Conservation (phyloP, 2,888 invertebrate species). For the Andrena haemorrhoa region DNA sequence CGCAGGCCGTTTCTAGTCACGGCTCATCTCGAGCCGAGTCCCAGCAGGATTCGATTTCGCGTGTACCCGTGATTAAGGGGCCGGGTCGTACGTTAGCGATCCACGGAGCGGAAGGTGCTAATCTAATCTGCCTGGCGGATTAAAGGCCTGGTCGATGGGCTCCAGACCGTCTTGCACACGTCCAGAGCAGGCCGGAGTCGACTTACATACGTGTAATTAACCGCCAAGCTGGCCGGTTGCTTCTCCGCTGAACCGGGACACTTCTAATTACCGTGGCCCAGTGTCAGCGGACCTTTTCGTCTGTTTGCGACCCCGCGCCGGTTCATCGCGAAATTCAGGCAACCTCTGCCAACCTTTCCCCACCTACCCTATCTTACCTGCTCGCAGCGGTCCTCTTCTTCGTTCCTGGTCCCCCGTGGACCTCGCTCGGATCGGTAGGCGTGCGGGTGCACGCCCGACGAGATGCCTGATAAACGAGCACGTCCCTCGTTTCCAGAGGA, state of each 20-base stretch:
- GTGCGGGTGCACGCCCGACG: conserved; percentile 75
- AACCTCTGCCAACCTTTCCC: conserved; percentile 12
- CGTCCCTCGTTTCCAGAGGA: conserved; percentile 79
- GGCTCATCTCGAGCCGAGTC: conserved; percentile 25
- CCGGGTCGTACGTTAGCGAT: conserved; percentile 68
- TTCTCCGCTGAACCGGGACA: conserved; percentile 72
- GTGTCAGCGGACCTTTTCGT: conserved; percentile 73
- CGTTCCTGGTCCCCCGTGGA: conserved; percentile 28
- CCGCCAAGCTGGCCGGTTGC: conserved; percentile 67
- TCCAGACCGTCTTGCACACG: conserved; percentile 5
- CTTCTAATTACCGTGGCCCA: conserved; percentile 77
- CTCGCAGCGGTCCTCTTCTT: conserved; percentile 23
- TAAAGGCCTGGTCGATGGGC: conserved; percentile 69
- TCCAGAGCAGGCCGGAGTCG: conserved; percentile 37
- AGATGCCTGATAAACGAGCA: conserved; percentile 83
- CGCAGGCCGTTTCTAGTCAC: conserved; percentile 24
- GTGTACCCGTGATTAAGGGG: conserved; percentile 73
- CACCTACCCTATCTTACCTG: background rate
- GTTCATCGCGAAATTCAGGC: background rate
- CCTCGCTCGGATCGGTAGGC: conserved; percentile 74
- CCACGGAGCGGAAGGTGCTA: conserved; percentile 76
- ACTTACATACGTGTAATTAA: conserved; percentile 78
- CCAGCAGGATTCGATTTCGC: conserved; percentile 54
- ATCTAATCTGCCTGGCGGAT: conserved; percentile 80
- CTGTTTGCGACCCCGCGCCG: conserved; percentile 63